A percentile compares a stretch with the other conserved stretches of the same genome.
phyloP scores from a whole-genome alignment of 1,140 invertebrate genomes.

The Aphaenogaster rudis region DNA sequence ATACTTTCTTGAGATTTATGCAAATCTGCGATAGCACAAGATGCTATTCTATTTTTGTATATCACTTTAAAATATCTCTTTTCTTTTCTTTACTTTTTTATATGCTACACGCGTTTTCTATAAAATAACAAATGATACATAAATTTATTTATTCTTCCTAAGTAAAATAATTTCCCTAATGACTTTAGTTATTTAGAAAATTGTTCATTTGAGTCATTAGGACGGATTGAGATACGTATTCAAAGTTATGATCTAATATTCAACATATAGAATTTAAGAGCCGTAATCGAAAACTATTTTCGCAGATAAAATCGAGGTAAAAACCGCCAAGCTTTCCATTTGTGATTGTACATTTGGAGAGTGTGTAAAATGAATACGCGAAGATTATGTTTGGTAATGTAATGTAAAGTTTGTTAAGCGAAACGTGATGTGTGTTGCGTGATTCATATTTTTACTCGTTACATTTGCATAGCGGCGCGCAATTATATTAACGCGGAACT shows the following conservation, averaged over 20 bases:
- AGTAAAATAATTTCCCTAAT: not conserved
- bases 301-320: slow-evolving; percentile 30
- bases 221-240: not conserved
- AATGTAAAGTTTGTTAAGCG: slow-evolving; percentile 61
- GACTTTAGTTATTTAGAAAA: not conserved
- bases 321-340: slow-evolving; percentile 34
- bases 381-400: slow-evolving; percentile 64
- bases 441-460: slow-evolving; percentile 59
- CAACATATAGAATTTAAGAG: not conserved
- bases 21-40: not conserved
- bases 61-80: not conserved
- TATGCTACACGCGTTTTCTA: not conserved
- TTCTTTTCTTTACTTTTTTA: not conserved
- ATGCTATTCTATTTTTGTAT: not conserved
- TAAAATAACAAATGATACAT: not conserved
- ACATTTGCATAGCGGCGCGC: slow-evolving; percentile 55
- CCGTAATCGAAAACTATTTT: slow-evolving; percentile 30
- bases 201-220: not conserved
- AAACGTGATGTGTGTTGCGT: slow-evolving; percentile 55
- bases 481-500: slow-evolving; percentile 58
- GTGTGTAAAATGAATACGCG: slow-evolving; percentile 57
- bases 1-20: not conserved
- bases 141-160: not conserved
- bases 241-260: not conserved
- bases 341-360: slow-evolving; percentile 47